Evolutionary conservation across 2,888 invertebrate species (phyloP), one percentile per base, ranked within the genome.

Genomic region (Chydorus sphaericus): DNA sequence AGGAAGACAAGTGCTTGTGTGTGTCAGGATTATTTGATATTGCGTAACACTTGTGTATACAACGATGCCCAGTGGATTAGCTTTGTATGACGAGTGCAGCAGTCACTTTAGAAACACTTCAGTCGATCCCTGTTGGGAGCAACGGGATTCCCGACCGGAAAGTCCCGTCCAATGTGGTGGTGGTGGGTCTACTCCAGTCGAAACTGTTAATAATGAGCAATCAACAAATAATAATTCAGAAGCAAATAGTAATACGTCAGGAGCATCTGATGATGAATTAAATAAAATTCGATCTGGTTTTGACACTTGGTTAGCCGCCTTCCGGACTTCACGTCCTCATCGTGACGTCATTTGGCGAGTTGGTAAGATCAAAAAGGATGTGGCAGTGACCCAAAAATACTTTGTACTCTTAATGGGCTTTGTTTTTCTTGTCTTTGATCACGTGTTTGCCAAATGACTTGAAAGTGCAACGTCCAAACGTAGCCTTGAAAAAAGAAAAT

Each of bases 301-400:
- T 23, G 52, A 52, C 23, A 37, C 33, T 31, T 52, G 52, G 52
- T 33, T 52, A 33, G 36, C 48, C 48, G 39, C 48, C 4, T 49
- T 55, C n/a, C 55, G 55, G n/a, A 48, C 33, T 26, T 37, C 33
- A 16, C 37, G 57, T 16, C 57, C 57, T 5, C 44, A 49, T 10
- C 48, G 57, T 44, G 48, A 48, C 29, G 54, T 57, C 48, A 57
- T 57, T 31, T 57, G 57, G 57, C 30, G 57, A 16, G 31, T 57
- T 33, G 57, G 57, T 57, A 48, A 57, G 57, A 37, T 30, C 28
- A 48, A 23, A 38, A 38, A 38, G 20, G n/a, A 14, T 26, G 26
- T 6, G 44, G 23, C 33, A 33, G 3, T 14, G 50, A 16, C 20
- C 33, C 29, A 29, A 50, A 30, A 18, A 14, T 4, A n/a, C n/a